phyloP scores from a whole-genome alignment of 2,113 vertebrate genomes.

The Amphilophus citrinellus region DNA sequence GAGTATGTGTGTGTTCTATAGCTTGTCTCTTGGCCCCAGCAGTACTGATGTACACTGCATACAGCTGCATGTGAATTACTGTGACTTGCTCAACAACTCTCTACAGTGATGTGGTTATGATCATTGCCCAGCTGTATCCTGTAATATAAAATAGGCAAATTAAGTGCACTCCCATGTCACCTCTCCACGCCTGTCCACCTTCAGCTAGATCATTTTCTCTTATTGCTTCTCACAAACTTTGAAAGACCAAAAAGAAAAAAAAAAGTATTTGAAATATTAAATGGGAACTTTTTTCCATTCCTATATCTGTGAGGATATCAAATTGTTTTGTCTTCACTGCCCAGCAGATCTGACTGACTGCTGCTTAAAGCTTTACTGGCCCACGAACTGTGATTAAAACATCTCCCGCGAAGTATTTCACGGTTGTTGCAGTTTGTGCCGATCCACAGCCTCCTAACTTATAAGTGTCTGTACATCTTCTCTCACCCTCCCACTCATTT shows the following conservation, averaged over 20 bases:
- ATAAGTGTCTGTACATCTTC: constrained; percentile 29
- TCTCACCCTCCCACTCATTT: constrained; percentile 33
- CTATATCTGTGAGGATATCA: constrained; percentile 11
- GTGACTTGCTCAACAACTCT: constrained; percentile 57
- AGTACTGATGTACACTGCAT: constrained; percentile 19
- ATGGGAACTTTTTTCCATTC: constrained; percentile 8
- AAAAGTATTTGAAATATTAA: not conserved
- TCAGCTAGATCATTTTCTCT: not conserved
- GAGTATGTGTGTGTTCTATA: constrained; percentile 20
- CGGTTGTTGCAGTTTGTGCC: constrained; percentile 62
- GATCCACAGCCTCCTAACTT: constrained; percentile 43
- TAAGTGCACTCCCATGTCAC: constrained; percentile 4
- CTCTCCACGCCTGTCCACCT: constrained; percentile 9
- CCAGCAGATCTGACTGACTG: constrained; percentile 49
- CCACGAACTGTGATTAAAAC: constrained; percentile 79
- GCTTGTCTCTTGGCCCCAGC: constrained; percentile 20
- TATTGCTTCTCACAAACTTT: not conserved
- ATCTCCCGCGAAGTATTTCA: constrained; percentile 73
- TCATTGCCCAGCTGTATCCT: constrained; percentile 60
- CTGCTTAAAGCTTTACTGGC: constrained; percentile 73
- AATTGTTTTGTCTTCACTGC: constrained; percentile 47
- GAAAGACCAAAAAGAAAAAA: not conserved
- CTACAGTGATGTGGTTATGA: constrained; percentile 49
- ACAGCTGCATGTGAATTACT: constrained; percentile 53
- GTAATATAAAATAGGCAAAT: constrained; percentile 50